Conservation (phyloP, 1,140 invertebrate species). For the Chrysoperla carnea region DNA sequence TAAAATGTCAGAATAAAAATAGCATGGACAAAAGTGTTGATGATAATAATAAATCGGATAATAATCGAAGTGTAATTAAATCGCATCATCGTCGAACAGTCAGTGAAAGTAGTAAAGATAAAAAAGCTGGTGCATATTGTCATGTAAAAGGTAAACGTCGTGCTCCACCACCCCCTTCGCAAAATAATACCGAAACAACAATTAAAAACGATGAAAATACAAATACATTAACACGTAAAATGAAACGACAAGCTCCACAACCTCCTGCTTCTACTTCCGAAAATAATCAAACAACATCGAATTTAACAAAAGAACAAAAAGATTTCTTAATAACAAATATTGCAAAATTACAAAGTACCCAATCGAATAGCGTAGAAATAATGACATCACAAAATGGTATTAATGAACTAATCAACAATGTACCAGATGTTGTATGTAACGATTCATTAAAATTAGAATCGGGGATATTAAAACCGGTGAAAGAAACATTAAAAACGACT, state of each 20-base stretch:
- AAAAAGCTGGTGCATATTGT: slow-evolving; percentile 23
- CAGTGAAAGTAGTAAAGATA: slow-evolving; percentile 32
- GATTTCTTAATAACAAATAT: neutral
- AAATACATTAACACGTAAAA: slow-evolving; percentile 26
- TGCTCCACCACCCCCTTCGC: slow-evolving; percentile 44
- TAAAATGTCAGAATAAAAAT: slow-evolving; percentile 15
- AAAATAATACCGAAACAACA: slow-evolving; percentile 5
- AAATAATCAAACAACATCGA: slow-evolving; percentile 2
- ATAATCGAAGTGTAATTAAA: slow-evolving; percentile 10
- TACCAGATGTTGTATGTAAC: slow-evolving; percentile 19
- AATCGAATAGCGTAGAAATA: neutral
- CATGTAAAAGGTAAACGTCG: slow-evolving; percentile 57
- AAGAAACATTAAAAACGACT: slow-evolving; percentile 7
- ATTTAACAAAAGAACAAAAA: neutral
- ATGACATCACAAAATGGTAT: neutral
- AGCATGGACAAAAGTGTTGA: slow-evolving; percentile 4
- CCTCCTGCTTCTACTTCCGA: slow-evolving; percentile 24
- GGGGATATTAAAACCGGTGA: slow-evolving; percentile 22
- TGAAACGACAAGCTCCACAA: slow-evolving; percentile 35
- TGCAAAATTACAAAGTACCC: neutral
- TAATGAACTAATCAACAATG: slow-evolving; percentile 6
- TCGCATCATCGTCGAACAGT: slow-evolving; percentile 24
- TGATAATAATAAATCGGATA: slow-evolving; percentile 12
- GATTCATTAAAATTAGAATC: slow-evolving; percentile 28
- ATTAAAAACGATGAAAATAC: slow-evolving; percentile 8